Conservation (phyloP, 2,113 vertebrate genomes). For the Gracilinanus agilis region DNA sequence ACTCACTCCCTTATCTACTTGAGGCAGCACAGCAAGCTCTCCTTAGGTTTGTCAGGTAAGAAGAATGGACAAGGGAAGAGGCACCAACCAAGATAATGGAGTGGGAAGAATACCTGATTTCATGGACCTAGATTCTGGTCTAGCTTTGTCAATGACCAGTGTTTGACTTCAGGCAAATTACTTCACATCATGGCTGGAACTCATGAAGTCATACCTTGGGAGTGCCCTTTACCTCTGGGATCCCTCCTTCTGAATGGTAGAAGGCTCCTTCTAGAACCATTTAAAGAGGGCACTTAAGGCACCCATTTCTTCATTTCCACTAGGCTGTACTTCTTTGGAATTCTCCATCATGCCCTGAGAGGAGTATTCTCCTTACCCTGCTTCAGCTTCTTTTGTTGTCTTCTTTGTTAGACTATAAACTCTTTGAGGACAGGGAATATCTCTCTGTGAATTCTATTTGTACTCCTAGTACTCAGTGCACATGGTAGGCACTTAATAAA, state of each 20-base stretch:
- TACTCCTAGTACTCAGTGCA: not conserved
- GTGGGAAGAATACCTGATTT: not conserved
- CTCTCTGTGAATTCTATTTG: not conserved
- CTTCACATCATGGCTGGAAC: not conserved
- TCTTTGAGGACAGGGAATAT: not conserved
- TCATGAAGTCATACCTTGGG: no score
- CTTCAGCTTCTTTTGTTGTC: not conserved
- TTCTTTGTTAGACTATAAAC: not conserved
- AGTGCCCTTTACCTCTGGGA: not conserved
- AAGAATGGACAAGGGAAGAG: not conserved
- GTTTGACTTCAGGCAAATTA: not conserved
- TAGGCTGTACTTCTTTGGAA: no score
- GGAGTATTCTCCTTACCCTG: not conserved
- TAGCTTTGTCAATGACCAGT: not conserved
- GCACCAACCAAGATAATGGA: not conserved
- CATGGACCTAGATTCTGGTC: not conserved
- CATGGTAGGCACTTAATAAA: not conserved
- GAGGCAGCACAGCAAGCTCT: not conserved
- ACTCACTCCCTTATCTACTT: not conserved
- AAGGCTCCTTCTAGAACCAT: no score
- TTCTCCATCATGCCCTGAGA: not conserved
- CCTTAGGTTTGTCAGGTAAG: not conserved
- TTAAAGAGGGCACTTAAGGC: not conserved
- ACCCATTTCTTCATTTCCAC: no score
- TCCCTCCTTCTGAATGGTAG: not conserved